Evolutionary conservation across 2,888 invertebrate genomes (phyloP), one percentile per base, ranked within the genome.

Genomic region (Tenthredo amoena): DNA sequence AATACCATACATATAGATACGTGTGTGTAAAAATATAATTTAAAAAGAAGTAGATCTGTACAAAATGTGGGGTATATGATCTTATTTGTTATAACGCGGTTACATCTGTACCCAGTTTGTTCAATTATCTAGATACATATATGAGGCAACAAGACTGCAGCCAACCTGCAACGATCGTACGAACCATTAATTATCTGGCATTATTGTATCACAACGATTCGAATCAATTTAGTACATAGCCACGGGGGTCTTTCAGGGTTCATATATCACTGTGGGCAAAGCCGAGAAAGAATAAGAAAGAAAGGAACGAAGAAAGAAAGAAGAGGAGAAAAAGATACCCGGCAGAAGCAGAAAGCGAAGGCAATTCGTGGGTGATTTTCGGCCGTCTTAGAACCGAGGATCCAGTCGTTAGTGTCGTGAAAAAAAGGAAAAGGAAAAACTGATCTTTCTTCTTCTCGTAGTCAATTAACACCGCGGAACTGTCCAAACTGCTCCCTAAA

Each of bases 141-240:
- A 77, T 34, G n/a, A 55, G 37, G 40, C 12, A 18, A 34, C 2
- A 71, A n/a, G 31, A 58, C 18, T 9, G 15, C 31, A 21, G 7
- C 4, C 9, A 34, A 34, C 31, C 79, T 58, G 82, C 68, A 68
- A 18, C 71, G 47, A 58, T 68, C 71, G 15, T 7, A 71, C n/a
- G 0, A 83, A 50, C 83, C 47, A 83, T 83, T 71, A 83, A 83
- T 83, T 83, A 83, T 50, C n/a, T 26, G 68, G 83, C 31, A 83
- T 65, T 71, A 71, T 71, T 83, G 83, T 83, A 83, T 83, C 83
- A 71, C 83, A 47, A 83, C 83, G 83, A 83, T 83, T 83, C 83
- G 83, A 83, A 83, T 83, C 83, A 83, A 83, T 83, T 83, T 83
- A 68, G 83, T 71, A 83, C 83, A n/a, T 6, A 83, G 83, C 83